Base-by-base conservation (phyloP, 2,888 invertebrate species). In the Liodrosophila aerea region DNA sequence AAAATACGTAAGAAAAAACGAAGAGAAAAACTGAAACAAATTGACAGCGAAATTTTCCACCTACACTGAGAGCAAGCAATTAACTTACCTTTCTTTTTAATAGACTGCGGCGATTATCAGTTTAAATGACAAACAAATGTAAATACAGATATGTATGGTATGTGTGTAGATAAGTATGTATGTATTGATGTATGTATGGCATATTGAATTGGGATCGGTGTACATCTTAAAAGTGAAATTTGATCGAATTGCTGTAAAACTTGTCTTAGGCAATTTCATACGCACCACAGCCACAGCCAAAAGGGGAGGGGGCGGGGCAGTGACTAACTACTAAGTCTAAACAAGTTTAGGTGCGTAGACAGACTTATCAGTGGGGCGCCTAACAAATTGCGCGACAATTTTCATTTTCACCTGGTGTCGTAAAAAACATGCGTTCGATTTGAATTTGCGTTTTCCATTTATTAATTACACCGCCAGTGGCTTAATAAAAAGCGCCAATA, bases 321-420 rank as follows among this genome's bases (percentile, higher is more conserved):
- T 16, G 11, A 27, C 34, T 27, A 12, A 52, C n/a, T n/a, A 34
- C 15, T 7, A 34, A 40, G 30, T 27, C 52, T 18, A 66, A 67
- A 73, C 68, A 56, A 41, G 68, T 69, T 69, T 61, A 64, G 52
- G 64, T 81, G 75, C 75, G 82, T 75, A 81, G 69, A 73, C 74
- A 81, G 61, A 64, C 49, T 62, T 69, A 68, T 50, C 57, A n/a
- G 37, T 47, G 67, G 60, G 60, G 50, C 46, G 45, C 41, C 56
- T 46, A 67, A 63, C 47, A 58, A 61, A 62, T 65, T 72, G 72
- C 43, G 76, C 52, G 72, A 66, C 76, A 66, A 60, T 76, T 81
- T 74, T 76, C 77, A 64, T 77, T 62, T 69, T 69, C 69, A 73
- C 73, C 52, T 53, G 51, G 31, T 33, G 37, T 12, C 34, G 34